These are phyloP conservation scores for Lymantria monacha DNA, from an alignment of 2,888 invertebrate species.

Conservation along the genomic window DNA sequence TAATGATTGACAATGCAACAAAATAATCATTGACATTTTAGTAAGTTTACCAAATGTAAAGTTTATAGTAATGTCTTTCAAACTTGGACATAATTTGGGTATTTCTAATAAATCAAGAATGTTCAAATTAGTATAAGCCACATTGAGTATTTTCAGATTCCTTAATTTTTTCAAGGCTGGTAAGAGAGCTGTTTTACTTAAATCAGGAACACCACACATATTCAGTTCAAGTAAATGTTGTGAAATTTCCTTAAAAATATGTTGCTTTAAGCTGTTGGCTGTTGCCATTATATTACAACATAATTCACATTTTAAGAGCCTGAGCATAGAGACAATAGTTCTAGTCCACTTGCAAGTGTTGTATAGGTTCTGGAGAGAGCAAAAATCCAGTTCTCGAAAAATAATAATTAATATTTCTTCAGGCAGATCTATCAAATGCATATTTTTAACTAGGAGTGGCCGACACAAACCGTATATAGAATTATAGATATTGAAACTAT, in stretches of 20 bases:
- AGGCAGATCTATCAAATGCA: slow-evolving; percentile 46
- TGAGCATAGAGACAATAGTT: slow-evolving; percentile 41
- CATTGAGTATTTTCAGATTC: slow-evolving; percentile 50
- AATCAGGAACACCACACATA: slow-evolving; percentile 52
- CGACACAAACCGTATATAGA: no score
- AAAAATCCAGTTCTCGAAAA: slow-evolving; percentile 48
- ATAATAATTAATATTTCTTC: slow-evolving; percentile 65
- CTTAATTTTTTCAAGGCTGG: slow-evolving; percentile 50
- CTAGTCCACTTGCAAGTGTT: slow-evolving; percentile 43
- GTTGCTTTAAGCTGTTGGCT: slow-evolving; percentile 43
- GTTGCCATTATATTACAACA: slow-evolving; percentile 51
- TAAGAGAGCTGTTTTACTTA: slow-evolving; percentile 47
- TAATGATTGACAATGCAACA: slow-evolving; percentile 45
- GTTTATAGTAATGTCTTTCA: slow-evolving; percentile 55
- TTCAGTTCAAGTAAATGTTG: slow-evolving; percentile 48
- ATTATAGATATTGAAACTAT: no score
- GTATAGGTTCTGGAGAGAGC: slow-evolving; percentile 46
- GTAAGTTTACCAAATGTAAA: slow-evolving; percentile 39
- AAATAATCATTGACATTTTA: slow-evolving; percentile 16
- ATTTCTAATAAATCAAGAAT: slow-evolving; percentile 55
- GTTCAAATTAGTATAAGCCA: slow-evolving; percentile 58
- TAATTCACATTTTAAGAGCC: slow-evolving; percentile 46
- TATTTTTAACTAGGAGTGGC: slow-evolving; percentile 28
- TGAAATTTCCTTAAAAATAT: slow-evolving; percentile 54
- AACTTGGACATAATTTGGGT: slow-evolving; percentile 49